phyloP scores from a whole-genome alignment of 2,888 invertebrate genomes.

The Papilio elwesi region DNA sequence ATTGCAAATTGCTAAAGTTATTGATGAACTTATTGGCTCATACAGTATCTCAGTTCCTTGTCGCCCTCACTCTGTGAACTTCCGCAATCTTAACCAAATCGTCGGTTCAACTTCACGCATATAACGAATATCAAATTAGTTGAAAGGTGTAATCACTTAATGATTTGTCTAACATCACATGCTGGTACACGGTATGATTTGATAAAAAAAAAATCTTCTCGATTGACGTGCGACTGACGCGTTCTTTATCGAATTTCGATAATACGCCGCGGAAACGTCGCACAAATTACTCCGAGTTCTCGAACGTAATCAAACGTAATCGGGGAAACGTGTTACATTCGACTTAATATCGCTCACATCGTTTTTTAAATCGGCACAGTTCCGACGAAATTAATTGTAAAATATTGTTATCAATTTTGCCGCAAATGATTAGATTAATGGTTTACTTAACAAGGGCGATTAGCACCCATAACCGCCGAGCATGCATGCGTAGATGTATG shows the following conservation, averaged over 20 bases:
- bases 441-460: too few species aligned
- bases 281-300: slow-evolving; percentile 1
- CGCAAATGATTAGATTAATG: too few species aligned
- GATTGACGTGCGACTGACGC: not conserved
- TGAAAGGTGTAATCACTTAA: not conserved
- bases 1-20: not conserved
- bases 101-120: too few species aligned
- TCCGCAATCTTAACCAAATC: too few species aligned
- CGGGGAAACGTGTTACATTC: not conserved
- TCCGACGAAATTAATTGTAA: too few species aligned
- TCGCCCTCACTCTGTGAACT: too few species aligned
- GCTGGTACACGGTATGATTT: not conserved
- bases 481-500: too few species aligned
- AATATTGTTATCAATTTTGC: too few species aligned
- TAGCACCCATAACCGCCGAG: too few species aligned
- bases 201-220: not conserved
- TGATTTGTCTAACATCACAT: not conserved
- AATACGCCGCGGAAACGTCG: slow-evolving; percentile 8
- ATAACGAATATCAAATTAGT: too few species aligned
- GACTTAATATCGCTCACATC: slow-evolving; percentile 3
- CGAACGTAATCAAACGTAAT: not conserved
- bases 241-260: not conserved
- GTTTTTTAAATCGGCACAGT: not conserved
- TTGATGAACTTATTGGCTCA: not conserved
- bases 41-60: too few species aligned